Base-by-base conservation (phyloP, 1,140 invertebrate species). In the Drosophila lacteicornis region DNA sequence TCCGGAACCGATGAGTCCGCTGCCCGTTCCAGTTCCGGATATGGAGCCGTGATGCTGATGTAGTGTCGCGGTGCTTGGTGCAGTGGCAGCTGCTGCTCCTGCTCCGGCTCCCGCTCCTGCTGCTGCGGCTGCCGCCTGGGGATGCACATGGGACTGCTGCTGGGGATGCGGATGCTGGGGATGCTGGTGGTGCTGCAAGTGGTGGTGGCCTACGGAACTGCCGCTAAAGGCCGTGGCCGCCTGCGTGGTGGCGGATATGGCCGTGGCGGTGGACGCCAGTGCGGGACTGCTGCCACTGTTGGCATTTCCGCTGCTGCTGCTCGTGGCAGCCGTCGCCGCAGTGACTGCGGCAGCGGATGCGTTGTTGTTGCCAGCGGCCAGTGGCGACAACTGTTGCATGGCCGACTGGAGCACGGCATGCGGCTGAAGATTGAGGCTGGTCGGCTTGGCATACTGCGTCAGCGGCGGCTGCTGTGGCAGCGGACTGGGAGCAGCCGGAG, bases 201-300 rank as follows among this genome's bases (percentile, higher is more conserved):
- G 58, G 45, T 85, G 68, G 60, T 91, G 87, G 22, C 80, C 80
- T 13, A 90, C 61, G 4, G 81, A 82, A 11, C 76, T 88, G 42
- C 83, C 81, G 40, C 91, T 91, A 27, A 91, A 92, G 6, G 83
- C 83, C 19, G 86, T 92, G n/a, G 83, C 86, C 8, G 83, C 91
- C 38, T 91, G 90, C 3, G 86, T 91, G 1, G 90, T 88, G 27
- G 86, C 91, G 33, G 83, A 85, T 30, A 91, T 82, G 17, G 83
- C 71, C 13, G 82, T 91, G 17, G 90, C 86, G 30, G 85, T 82
- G 42, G 82, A 75, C 11, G 76, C 90, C 47, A 90, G 27, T 1
- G 80, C 80, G 9, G 82, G 78, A 53, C 74, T 79, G 17, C 22
- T 80, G 67, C 65, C 86, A 55, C 46, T 67, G 22, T 73, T 79